Conservation (phyloP, 2,888 invertebrate species). For the Drosophila parthenogenetica region DNA sequence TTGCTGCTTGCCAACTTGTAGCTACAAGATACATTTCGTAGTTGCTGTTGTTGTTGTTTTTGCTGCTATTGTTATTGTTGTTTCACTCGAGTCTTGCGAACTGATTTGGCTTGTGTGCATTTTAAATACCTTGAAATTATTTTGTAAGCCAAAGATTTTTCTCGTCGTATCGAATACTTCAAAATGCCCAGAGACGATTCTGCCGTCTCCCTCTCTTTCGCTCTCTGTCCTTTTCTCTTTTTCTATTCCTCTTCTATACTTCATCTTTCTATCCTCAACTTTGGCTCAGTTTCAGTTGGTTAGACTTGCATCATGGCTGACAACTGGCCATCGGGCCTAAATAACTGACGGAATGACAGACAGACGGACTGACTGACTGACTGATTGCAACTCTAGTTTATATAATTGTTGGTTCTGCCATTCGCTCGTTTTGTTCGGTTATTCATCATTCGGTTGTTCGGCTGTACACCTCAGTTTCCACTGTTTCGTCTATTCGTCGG, state of each 20-base stretch:
- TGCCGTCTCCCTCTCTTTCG: constrained; percentile 3
- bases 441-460: constrained; percentile 19
- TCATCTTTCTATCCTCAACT: constrained; percentile 13
- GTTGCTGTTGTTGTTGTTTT: constrained; percentile 48
- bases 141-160: constrained; percentile 66
- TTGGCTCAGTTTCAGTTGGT: constrained; percentile 44
- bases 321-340: constrained; percentile 33
- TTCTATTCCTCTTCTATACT: background rate
- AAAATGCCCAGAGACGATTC: constrained; percentile 31
- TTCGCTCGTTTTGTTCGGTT: constrained; percentile 24
- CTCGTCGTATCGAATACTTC: constrained; percentile 52
- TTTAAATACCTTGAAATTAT: constrained; percentile 75
- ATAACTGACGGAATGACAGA: constrained; percentile 16
- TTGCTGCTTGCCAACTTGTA: constrained; percentile 67
- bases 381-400: constrained; percentile 70
- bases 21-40: constrained; percentile 69
- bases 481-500: background rate
- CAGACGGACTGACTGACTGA: constrained; percentile 35
- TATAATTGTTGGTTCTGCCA: constrained; percentile 75
- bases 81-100: constrained; percentile 49
- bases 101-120: constrained; percentile 63
- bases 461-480: background rate
- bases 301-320: constrained; percentile 52
- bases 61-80: constrained; percentile 25
- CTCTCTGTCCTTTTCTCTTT: constrained; percentile 2